Evolutionary conservation across 2,113 vertebrate genomes (phyloP).

Genomic region (Stictonetta naevosa): DNA sequence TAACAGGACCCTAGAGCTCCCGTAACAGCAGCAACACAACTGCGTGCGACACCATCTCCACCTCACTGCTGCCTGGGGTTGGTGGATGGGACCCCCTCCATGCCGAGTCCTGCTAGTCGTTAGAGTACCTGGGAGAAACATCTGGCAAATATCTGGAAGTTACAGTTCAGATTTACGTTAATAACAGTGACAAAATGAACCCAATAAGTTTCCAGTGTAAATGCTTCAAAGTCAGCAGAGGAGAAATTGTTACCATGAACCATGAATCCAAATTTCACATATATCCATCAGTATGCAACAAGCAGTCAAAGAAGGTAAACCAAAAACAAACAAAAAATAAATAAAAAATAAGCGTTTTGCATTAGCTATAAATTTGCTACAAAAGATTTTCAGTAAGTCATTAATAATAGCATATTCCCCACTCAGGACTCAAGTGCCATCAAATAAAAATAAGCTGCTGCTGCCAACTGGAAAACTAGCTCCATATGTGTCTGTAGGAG

Average conservation of each 20-base stretch:
- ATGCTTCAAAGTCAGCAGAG: neutral
- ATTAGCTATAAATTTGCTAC: neutral
- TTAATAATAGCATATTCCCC: conserved; percentile 22
- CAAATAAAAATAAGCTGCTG: conserved; percentile 26
- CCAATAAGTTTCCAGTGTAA: neutral
- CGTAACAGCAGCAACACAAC: neutral
- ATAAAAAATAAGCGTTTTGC: neutral
- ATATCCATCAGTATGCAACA: neutral
- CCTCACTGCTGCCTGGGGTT: neutral
- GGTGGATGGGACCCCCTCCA: neutral
- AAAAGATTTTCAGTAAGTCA: conserved; percentile 38
- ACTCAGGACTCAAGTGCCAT: conserved; percentile 18
- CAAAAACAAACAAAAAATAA: neutral
- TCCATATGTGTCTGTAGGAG: neutral
- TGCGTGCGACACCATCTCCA: neutral
- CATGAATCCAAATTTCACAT: neutral
- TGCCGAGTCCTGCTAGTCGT: neutral
- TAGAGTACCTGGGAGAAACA: neutral
- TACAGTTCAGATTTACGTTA: neutral
- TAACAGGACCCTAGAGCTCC: neutral
- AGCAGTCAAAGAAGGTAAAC: neutral
- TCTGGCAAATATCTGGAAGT: neutral
- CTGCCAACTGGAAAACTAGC: conserved; percentile 35
- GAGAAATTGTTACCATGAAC: neutral
- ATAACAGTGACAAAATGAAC: neutral